Conservation (phyloP, 2,888 invertebrate species). For the Meloe dianella region DNA sequence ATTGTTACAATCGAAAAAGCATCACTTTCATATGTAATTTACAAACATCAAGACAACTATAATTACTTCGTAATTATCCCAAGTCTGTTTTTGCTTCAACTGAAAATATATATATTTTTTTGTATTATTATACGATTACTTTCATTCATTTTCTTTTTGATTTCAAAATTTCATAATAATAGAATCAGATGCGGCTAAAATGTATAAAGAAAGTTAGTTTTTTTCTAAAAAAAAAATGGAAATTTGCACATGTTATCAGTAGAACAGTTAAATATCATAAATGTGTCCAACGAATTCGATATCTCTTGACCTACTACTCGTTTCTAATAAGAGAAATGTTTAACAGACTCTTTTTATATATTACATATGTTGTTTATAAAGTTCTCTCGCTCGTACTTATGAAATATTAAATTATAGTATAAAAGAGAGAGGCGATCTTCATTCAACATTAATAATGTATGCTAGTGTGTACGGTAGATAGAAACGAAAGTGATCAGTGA, state of each 20-base stretch:
- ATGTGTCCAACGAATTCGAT: conserved; percentile 11
- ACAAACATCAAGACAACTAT: not conserved
- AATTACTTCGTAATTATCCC: not conserved
- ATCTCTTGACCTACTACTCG: conserved; percentile 12
- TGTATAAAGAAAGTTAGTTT: conserved; percentile 12
- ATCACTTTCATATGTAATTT: conserved; percentile 5
- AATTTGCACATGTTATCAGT: conserved; percentile 15
- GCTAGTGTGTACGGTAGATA: conserved; percentile 41
- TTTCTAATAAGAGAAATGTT: conserved; percentile 32
- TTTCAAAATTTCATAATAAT: not conserved
- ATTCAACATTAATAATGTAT: conserved; percentile 30
- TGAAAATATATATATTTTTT: not conserved
- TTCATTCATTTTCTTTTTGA: not conserved
- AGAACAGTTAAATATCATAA: not conserved
- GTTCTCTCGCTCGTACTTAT: conserved; percentile 32
- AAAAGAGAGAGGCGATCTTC: conserved; percentile 35
- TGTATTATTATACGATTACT: not conserved
- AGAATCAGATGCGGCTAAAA: not conserved
- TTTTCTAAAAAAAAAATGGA: conserved; percentile 14
- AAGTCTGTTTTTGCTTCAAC: not conserved
- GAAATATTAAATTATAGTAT: conserved; percentile 13
- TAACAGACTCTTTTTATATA: conserved; percentile 5
- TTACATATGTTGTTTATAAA: conserved; percentile 33
- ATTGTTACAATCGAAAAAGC: not conserved
- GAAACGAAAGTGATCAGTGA: conserved; percentile 53